These are phyloP conservation scores for Sinodicranocentrus sp. DNA, from an alignment of 2,888 invertebrate species.

Conservation along the genomic window DNA sequence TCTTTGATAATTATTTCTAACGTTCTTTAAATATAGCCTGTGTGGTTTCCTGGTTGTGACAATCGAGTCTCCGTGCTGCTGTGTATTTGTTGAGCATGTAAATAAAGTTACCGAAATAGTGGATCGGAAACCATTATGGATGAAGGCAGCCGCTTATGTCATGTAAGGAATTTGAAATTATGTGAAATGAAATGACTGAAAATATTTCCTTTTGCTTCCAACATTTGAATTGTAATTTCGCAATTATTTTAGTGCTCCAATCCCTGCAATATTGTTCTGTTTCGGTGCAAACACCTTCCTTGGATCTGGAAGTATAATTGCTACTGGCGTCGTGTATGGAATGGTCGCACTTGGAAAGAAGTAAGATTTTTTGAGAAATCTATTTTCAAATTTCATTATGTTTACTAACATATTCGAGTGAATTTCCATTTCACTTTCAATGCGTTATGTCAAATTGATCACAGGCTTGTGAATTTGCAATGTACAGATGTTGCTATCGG, in stretches of 20 bases:
- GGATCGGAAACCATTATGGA: constrained; percentile 92
- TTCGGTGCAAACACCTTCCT: constrained; percentile 87
- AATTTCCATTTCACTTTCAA: neutral
- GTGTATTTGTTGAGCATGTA: constrained; percentile 96
- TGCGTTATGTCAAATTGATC: neutral
- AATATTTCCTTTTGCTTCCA: too few relatives aligned
- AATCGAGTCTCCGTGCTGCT: constrained; percentile 98
- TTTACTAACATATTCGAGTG: constrained; percentile 10
- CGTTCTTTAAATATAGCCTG: constrained; percentile 79
- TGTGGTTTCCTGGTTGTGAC: constrained; percentile 92
- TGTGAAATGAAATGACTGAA: neutral
- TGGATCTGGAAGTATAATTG: constrained; percentile 93
- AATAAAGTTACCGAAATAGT: constrained; percentile 84
- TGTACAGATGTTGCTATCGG: constrained; percentile 3
- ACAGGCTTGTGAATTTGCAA: constrained; percentile 10
- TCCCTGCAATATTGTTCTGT: constrained; percentile 90
- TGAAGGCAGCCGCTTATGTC: constrained; percentile 91
- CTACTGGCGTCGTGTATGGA: constrained; percentile 93
- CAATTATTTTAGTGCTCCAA: constrained; percentile 83
- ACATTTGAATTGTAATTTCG: too few relatives aligned
- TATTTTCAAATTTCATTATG: neutral
- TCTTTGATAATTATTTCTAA: neutral
- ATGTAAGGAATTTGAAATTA: constrained; percentile 82
- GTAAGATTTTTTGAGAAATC: constrained; percentile 84
- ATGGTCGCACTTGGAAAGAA: constrained; percentile 97